Percentiles rank a stretch among this genome's conserved stretches.
Conservation (phyloP, 1,140 invertebrate genomes). For the Drosophila miranda region DNA sequence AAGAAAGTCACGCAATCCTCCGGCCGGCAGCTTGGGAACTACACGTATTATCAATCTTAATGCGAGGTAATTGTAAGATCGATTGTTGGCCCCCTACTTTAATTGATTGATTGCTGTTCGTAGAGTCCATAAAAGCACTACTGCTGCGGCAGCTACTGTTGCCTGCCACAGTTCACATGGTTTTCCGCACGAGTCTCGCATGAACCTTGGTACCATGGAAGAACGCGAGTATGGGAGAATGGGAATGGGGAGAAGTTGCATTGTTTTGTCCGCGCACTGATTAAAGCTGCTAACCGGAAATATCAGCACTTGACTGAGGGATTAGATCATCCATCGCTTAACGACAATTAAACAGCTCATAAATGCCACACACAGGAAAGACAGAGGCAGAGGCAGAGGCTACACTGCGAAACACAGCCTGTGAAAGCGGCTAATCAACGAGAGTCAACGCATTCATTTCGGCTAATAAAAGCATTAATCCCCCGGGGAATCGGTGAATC, state of each 20-base stretch:
- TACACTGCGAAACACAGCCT: too few relatives aligned
- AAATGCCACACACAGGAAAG: constrained; percentile 14
- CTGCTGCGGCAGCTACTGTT: background rate
- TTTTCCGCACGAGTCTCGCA: background rate
- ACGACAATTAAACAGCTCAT: constrained; percentile 56
- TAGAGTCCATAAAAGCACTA: constrained; percentile 36
- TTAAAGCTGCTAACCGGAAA: constrained; percentile 58
- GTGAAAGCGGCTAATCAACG: too few relatives aligned
- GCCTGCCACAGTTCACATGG: background rate
- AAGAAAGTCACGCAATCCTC: constrained; percentile 44
- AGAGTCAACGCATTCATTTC: background rate
- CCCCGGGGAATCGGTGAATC: background rate
- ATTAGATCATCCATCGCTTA: constrained; percentile 58
- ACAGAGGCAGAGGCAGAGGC: too few relatives aligned
- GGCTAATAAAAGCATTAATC: constrained; percentile 47
- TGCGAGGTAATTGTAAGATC: constrained; percentile 58
- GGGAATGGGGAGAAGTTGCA: constrained; percentile 28
- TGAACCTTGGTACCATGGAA: constrained; percentile 33
- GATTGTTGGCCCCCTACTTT: constrained; percentile 40
- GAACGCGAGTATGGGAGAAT: too few relatives aligned
- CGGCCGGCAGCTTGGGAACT: constrained; percentile 1
- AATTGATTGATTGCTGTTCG: constrained; percentile 59
- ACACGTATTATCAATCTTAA: constrained; percentile 49
- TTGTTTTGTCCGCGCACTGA: constrained; percentile 43
- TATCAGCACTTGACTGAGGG: constrained; percentile 41